Conservation (phyloP, 2,888 invertebrate species). For the Brachynemurus nebulosus region DNA sequence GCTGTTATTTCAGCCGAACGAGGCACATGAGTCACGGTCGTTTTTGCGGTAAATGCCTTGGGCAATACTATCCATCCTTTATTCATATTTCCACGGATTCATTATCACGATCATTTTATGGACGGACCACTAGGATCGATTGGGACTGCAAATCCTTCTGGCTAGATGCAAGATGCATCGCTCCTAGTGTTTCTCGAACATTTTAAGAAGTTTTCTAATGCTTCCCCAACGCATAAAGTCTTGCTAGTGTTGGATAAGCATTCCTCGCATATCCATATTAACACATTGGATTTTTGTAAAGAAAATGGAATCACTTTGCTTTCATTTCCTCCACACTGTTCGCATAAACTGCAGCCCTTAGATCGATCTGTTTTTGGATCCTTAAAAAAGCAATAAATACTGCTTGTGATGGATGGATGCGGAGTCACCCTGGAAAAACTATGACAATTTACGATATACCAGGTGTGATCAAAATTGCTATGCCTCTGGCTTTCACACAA, state of each 20-base stretch:
- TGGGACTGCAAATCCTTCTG: slow-evolving; percentile 18
- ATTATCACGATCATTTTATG: slow-evolving; percentile 20
- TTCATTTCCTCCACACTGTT: slow-evolving; percentile 12
- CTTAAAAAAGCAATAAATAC: too few species aligned
- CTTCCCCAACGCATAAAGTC: slow-evolving; percentile 1
- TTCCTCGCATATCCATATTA: slow-evolving; percentile 6
- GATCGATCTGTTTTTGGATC: too few species aligned
- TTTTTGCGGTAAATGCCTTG: slow-evolving; percentile 6
- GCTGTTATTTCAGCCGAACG: slow-evolving; percentile 24
- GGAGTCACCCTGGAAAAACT: too few species aligned
- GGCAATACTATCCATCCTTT: slow-evolving; percentile 19
- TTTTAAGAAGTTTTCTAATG: slow-evolving; percentile 5
- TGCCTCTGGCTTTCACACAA: slow-evolving; percentile 9
- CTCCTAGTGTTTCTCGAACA: slow-evolving; percentile 7
- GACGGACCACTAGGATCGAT: slow-evolving; percentile 19
- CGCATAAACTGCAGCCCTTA: slow-evolving; percentile 12
- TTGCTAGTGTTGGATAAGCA: slow-evolving; percentile 9
- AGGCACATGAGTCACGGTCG: slow-evolving; percentile 18
- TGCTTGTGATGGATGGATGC: too few species aligned
- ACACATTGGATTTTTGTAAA: slow-evolving; percentile 7
- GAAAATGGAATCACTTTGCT: slow-evolving; percentile 10
- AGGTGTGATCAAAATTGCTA: neutral
- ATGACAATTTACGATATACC: too few species aligned
- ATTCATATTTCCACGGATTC: slow-evolving; percentile 23
- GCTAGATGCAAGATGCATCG: slow-evolving; percentile 7